phyloP scores from a whole-genome alignment of 2,888 invertebrate genomes.

The Drosophila pseudotalamancana region DNA sequence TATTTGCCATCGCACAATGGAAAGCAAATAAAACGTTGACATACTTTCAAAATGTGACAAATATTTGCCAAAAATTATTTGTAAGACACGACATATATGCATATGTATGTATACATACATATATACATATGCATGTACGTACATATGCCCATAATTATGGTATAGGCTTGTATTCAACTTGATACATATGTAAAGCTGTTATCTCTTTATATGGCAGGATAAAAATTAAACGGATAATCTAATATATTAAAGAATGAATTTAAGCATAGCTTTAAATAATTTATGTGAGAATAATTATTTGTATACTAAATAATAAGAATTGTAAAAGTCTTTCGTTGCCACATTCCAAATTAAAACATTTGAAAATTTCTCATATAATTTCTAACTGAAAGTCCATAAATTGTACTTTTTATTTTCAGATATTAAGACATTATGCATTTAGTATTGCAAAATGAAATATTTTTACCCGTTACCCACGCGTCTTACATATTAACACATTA shows the following conservation, averaged over 20 bases:
- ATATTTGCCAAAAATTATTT: conserved; percentile 52
- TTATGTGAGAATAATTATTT: too few species aligned
- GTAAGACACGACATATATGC: conserved; percentile 8
- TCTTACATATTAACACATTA: neutral
- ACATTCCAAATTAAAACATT: too few species aligned
- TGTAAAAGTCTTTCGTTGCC: too few species aligned
- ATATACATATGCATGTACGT: neutral
- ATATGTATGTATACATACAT: neutral
- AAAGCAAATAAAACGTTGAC: conserved; percentile 51
- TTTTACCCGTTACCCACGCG: too few species aligned
- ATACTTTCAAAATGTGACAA: conserved; percentile 55
- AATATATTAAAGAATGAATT: too few species aligned
- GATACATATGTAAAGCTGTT: neutral
- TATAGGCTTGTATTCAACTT: neutral
- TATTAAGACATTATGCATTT: neutral
- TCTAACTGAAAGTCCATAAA: too few species aligned
- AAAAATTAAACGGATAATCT: too few species aligned
- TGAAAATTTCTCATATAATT: too few species aligned
- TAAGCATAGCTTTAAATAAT: too few species aligned
- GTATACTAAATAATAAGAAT: too few species aligned
- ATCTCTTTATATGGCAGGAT: neutral
- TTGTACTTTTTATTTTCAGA: too few species aligned
- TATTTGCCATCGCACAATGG: conserved; percentile 38
- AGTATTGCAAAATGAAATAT: neutral
- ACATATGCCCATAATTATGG: too few species aligned